Conservation (phyloP, 1,140 invertebrate species). For the Riptortus pedestris region DNA sequence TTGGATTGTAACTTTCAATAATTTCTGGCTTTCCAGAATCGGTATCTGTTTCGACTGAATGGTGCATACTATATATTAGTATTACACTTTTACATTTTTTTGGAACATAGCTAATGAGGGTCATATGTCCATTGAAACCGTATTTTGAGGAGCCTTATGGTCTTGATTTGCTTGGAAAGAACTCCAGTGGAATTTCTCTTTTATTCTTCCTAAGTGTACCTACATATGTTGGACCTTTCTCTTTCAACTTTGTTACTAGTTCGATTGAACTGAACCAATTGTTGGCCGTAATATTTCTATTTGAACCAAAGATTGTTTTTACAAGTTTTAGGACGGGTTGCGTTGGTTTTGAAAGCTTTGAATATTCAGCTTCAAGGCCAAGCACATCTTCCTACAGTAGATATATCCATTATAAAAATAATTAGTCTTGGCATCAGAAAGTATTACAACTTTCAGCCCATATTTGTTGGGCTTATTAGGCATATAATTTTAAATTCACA, state of each 20-base stretch:
- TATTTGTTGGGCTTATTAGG: neutral
- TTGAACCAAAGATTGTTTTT: slow-evolving; percentile 31
- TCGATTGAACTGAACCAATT: slow-evolving; percentile 36
- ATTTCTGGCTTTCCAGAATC: no score
- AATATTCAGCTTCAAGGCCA: no score
- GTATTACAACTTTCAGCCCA: neutral
- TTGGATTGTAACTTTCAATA: no score
- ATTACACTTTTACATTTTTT: no score
- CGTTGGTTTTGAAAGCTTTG: slow-evolving; percentile 22
- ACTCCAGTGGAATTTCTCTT: neutral
- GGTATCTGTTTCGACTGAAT: no score
- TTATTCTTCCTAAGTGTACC: slow-evolving; percentile 36
- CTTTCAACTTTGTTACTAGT: slow-evolving; percentile 31
- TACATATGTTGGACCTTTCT: slow-evolving; percentile 32
- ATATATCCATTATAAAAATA: neutral
- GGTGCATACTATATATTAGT: no score
- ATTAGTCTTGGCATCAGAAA: neutral
- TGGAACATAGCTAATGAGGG: no score
- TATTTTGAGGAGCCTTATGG: no score
- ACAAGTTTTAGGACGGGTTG: slow-evolving; percentile 30
- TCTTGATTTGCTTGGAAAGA: no score
- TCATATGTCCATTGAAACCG: no score
- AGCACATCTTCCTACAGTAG: neutral
- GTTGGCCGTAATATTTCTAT: slow-evolving; percentile 35
- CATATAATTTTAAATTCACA: neutral